phyloP scores from a whole-genome alignment of 2,113 vertebrate species.

The Myrmecobius fasciatus region DNA sequence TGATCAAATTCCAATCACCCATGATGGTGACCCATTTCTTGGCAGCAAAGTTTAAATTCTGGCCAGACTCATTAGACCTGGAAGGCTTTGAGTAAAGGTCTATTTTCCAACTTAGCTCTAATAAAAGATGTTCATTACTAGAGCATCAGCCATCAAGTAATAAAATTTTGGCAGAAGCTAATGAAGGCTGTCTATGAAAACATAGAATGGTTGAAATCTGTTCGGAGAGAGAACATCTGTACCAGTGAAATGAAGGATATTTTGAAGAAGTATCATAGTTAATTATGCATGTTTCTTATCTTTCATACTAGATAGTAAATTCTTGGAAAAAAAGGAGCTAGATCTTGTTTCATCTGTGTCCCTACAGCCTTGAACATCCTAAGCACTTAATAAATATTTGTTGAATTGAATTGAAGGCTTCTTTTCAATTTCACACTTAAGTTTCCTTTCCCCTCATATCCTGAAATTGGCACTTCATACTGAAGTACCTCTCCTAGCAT shows the following conservation, averaged over 20 bases:
- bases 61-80: neutral
- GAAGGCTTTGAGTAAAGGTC: neutral
- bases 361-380: neutral
- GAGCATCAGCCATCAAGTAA: neutral
- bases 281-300: neutral
- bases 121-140: neutral
- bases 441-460: neutral
- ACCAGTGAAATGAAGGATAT: neutral
- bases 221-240: neutral
- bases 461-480: neutral
- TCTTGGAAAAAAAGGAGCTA: neutral
- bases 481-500: neutral
- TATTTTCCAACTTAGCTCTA: neutral
- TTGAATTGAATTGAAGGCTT: neutral
- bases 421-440: neutral
- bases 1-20: neutral
- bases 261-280: neutral
- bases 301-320: neutral
- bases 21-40: neutral
- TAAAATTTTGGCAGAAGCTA: neutral
- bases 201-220: neutral
- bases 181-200: neutral
- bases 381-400: neutral
- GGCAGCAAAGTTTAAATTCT: neutral
- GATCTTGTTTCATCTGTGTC: neutral